phyloP scores from a whole-genome alignment of 2,113 vertebrate genomes.

The Rhegmatorhina hoffmannsi region DNA sequence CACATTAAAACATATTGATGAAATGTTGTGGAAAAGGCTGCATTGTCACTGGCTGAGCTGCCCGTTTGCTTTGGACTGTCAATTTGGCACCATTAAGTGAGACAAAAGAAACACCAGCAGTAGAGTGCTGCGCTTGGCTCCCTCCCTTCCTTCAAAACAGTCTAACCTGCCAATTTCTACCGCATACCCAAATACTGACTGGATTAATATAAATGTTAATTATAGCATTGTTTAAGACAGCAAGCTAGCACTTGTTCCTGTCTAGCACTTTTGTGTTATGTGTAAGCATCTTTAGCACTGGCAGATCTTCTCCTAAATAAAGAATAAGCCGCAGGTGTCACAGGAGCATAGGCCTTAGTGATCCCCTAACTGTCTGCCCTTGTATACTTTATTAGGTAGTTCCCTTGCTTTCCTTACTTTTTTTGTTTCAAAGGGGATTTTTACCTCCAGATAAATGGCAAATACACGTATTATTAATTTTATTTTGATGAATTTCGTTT shows the following conservation, averaged over 20 bases:
- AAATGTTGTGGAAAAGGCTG: slow-evolving; percentile 41
- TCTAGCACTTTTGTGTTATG: background rate
- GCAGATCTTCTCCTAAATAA: background rate
- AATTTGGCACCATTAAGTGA: background rate
- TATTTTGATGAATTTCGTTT: background rate
- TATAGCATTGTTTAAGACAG: slow-evolving; percentile 2
- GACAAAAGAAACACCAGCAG: background rate
- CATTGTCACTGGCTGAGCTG: background rate
- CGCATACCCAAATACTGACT: background rate
- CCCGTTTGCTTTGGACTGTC: slow-evolving; percentile 41
- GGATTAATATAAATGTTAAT: slow-evolving; percentile 41
- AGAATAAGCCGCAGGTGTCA: background rate
- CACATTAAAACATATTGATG: background rate
- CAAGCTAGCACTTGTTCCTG: slow-evolving; percentile 13
- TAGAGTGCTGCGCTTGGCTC: slow-evolving; percentile 41
- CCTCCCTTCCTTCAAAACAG: slow-evolving; percentile 12
- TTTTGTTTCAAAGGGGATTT: background rate
- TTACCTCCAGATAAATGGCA: background rate
- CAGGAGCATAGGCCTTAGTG: background rate
- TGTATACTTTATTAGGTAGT: background rate
- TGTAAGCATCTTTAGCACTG: background rate
- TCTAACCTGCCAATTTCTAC: slow-evolving; percentile 29
- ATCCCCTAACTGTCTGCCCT: background rate
- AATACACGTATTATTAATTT: background rate
- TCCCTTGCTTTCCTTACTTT: background rate